Conservation (phyloP, 2,888 invertebrate species). For the Fissipunctia ypsillon region DNA sequence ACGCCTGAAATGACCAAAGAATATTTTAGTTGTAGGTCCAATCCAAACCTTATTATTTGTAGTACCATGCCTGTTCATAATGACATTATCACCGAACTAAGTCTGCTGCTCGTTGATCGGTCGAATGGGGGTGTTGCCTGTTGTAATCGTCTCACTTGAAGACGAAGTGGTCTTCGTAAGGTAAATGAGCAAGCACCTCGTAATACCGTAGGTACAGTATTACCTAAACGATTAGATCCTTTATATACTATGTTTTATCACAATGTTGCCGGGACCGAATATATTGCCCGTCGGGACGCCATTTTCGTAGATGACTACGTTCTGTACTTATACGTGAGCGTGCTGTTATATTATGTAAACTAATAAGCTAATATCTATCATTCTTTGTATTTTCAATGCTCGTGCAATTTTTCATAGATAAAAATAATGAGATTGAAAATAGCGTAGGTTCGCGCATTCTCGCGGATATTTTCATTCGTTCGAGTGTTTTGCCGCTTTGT, state of each 20-base stretch:
- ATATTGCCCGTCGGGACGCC: conserved; percentile 8
- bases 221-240: background rate
- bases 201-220: background rate
- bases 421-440: too few relatives aligned
- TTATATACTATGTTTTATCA: background rate
- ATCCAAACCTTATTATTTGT: background rate
- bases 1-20: conserved; percentile 75
- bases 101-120: background rate
- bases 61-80: background rate
- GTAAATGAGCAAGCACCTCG: background rate
- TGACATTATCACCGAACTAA: background rate
- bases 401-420: too few relatives aligned
- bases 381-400: background rate
- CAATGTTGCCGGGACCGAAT: background rate
- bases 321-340: background rate
- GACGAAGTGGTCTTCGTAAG: too few relatives aligned
- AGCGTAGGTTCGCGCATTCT: background rate
- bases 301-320: background rate
- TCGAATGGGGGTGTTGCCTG: background rate
- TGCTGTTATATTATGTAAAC: background rate
- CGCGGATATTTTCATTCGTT: background rate
- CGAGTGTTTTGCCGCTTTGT: background rate
- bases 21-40: background rate
- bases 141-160: background rate
- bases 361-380: background rate